Base-by-base conservation (phyloP, 37 sponge, comb jelly and placozoan genomes). In the Agelas oroides region DNA sequence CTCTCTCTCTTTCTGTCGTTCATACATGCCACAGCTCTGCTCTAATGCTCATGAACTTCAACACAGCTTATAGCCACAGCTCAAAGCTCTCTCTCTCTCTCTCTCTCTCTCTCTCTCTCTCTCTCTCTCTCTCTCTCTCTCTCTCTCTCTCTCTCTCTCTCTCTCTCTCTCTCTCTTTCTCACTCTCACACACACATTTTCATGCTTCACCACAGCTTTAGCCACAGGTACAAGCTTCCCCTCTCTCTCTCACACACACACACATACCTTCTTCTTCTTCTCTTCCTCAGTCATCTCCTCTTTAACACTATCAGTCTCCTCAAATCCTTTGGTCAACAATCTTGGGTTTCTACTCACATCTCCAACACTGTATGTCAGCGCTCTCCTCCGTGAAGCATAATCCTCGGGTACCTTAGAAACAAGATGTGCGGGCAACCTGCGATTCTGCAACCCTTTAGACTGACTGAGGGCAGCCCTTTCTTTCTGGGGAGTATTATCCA, bases 401-500 rank as follows among this genome's bases (percentile, higher is more conserved):
- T 87, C 81, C 17, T 75, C 81, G 0, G 79, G 74, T 19, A 87
- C 81, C 40, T 75, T 80, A 30, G 46, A 11, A 27, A 53, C 78
- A 2, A 78, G 17, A 72, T 89, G 73, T 8, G 59, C 61, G 21
- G 89, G 89, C 8, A 89, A 66, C 15, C 89, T 46, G 33, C 89
- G 78, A 27, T 78, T 37, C 69, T 88, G 75, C 23, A 88, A 58
- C 0, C 89, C 89, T 41, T 89, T 83, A 31, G 57, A 54, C 25
- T 83, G 78, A 30, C 73, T 77, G 19, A 89, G 89, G 23, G 58
- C 59, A 53, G 89, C 93, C 36, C 68, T 84, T 56, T 87, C 74
- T 40, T 75, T 73, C 77, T 88, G 93, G 2, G 88, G 80, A 20
- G 85, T 59, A 41, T 38, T 68, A 70, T 92, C 93, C 36, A 92